Evolutionary conservation across 2,797 vertebrate species (phyloP).

Genomic region (Cuculus canorus): DNA sequence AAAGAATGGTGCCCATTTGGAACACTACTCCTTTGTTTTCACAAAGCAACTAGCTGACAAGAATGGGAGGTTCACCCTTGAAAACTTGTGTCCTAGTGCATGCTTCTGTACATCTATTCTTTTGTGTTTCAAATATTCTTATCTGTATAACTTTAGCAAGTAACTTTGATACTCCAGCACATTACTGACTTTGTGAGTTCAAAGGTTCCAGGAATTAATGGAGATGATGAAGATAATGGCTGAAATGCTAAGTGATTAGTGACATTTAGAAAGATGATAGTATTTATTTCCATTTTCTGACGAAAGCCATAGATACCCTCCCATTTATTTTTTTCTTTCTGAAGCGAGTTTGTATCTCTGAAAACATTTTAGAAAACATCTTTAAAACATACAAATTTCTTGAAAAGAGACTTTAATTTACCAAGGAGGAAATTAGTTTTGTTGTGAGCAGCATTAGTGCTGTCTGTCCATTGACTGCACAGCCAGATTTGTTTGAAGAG

Average conservation of each 20-base stretch:
- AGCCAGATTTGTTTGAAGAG: not conserved
- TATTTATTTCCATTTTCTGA: not conserved
- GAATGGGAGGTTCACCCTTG: not conserved
- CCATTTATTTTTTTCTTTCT: not conserved
- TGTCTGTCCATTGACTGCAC: not conserved
- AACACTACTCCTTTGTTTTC: not conserved
- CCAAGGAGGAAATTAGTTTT: not conserved
- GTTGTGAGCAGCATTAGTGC: not conserved
- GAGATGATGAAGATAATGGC: not conserved
- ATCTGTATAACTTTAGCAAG: not conserved
- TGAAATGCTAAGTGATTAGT: not conserved
- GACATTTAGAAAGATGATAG: not conserved
- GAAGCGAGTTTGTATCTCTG: not conserved
- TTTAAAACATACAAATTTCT: not conserved
- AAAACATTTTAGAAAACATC: not conserved
- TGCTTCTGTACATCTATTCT: not conserved
- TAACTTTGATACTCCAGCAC: not conserved
- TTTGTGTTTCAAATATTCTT: not conserved
- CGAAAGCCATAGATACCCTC: not conserved
- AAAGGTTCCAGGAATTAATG: not conserved
- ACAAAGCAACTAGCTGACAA: not conserved
- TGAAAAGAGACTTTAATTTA: not conserved
- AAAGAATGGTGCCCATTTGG: not conserved
- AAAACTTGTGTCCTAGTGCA: not conserved
- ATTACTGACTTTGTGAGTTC: not conserved